phyloP scores from a whole-genome alignment of 2,797 vertebrate genomes.

The Octomys mimax region DNA sequence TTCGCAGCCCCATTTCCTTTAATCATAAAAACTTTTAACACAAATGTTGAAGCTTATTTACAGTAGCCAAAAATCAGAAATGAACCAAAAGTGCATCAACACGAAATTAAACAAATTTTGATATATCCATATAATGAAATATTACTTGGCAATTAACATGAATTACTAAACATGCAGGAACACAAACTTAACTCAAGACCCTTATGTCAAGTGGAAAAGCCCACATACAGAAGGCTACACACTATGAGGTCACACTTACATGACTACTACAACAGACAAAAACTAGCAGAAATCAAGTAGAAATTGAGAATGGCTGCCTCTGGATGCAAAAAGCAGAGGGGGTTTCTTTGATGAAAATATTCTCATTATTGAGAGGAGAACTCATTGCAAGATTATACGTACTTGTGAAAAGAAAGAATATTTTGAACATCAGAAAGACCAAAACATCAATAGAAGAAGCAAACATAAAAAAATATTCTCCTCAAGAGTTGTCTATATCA shows the following conservation, averaged over 20 bases:
- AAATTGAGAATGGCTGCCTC: background rate
- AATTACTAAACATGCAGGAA: constrained; percentile 38
- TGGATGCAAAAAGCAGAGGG: background rate
- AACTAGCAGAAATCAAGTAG: background rate
- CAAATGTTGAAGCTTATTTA: constrained; percentile 46
- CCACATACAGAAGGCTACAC: background rate
- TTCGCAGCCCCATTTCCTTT: background rate
- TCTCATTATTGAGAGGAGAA: background rate
- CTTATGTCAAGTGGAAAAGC: constrained; percentile 5
- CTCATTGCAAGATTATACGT: background rate
- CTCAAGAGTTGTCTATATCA: constrained; percentile 10
- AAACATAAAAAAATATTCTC: background rate
- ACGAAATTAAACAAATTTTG: background rate
- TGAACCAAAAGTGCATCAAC: background rate
- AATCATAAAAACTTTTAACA: background rate
- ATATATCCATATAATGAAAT: background rate
- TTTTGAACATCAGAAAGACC: background rate
- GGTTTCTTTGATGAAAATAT: constrained; percentile 14
- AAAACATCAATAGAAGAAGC: background rate
- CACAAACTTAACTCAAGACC: constrained; percentile 47
- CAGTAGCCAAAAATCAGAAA: background rate
- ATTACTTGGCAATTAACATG: constrained; percentile 30
- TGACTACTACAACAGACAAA: constrained; percentile 2
- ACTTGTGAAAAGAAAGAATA: constrained; percentile 35
- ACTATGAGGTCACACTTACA: background rate